Evolutionary conservation across 1,140 invertebrate genomes (phyloP), one percentile per base, ranked within the genome.

Genomic region (Drosophila murphyi): DNA sequence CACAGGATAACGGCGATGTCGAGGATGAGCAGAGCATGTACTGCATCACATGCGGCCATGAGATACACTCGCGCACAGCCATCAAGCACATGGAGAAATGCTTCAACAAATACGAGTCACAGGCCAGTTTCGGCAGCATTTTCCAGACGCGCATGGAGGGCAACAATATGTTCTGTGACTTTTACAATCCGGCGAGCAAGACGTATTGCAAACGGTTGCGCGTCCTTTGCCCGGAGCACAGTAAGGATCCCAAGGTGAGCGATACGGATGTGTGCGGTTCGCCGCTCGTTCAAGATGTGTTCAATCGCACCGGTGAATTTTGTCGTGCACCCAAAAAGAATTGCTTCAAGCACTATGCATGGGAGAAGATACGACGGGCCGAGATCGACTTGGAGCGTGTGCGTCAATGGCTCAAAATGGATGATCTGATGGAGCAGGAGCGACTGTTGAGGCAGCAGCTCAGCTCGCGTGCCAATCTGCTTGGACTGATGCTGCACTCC

Each of bases 161-260:
- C 95, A 97, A 93, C 97, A 97, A 87, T 5, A 98, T 99, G 96
- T 99, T 99, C 92, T 99, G 99, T 92, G 98, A 99, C 90, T 98
- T 97, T 92, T 99, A 97, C 92, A 99, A 99, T 93, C 95, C 96
- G 3, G 93, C 95, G 2, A 98, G 97, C 87, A 95, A 95, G 60
- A 99, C 98, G 0, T 99, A 99, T 90, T 99, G 98, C 93, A 99
- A 99, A 93, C 93, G 98, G 54, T 93, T 99, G 10, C 95, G 97
- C 78, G 97, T 99, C 2, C 94, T 99, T 29, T 99, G 99, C 93
- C 98, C 99, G 0, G 99, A 99, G 90, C 99, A 99, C 92, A 97
- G 96, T 70, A 99, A 99, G 93, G 98, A 99, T 90, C 96, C 97
- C 0, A 98, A 98, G 94, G 95, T 98, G 35, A 95, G 93, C 61